A percentile compares a stretch with the other conserved stretches of the same genome.
phyloP scores from a whole-genome alignment of 2,888 invertebrate species.

The Liopterus haemorrhoidalis region DNA sequence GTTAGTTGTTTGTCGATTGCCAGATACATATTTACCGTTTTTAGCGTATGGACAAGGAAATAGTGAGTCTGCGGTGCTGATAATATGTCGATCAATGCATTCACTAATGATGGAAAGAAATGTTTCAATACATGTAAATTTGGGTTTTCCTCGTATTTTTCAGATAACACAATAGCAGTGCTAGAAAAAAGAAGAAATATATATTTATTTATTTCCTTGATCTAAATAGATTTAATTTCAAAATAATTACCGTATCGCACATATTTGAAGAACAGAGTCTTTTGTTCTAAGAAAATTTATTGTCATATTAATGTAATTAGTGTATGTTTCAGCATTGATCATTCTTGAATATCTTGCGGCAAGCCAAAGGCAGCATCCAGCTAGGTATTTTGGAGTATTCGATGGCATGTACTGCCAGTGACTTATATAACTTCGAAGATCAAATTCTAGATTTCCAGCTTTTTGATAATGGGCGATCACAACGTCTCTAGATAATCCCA shows the following conservation, averaged over 20 bases:
- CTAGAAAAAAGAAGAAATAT: too few relatives aligned
- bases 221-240: too few relatives aligned
- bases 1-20: constrained; percentile 43
- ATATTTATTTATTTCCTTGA: too few relatives aligned
- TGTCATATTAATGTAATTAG: constrained; percentile 40
- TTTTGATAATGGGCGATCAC: constrained; percentile 16
- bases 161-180: too few relatives aligned
- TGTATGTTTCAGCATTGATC: constrained; percentile 37
- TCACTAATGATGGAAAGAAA: too few relatives aligned
- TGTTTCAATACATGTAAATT: too few relatives aligned
- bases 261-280: constrained; percentile 41
- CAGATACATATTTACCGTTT: too few relatives aligned
- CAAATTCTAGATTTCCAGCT: constrained; percentile 35
- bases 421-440: constrained; percentile 43
- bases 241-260: constrained; percentile 40
- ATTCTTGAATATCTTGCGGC: constrained; percentile 42
- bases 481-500: constrained; percentile 51
- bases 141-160: too few relatives aligned
- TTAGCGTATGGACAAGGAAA: too few relatives aligned
- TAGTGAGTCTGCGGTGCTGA: too few relatives aligned
- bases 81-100: too few relatives aligned
- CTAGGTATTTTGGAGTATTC: too few relatives aligned
- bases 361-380: constrained; percentile 44
- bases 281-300: constrained; percentile 41
- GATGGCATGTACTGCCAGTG: constrained; percentile 42